phyloP scores from a whole-genome alignment of 92 coral and sea anemone genomes.

The Porites divaricata region DNA sequence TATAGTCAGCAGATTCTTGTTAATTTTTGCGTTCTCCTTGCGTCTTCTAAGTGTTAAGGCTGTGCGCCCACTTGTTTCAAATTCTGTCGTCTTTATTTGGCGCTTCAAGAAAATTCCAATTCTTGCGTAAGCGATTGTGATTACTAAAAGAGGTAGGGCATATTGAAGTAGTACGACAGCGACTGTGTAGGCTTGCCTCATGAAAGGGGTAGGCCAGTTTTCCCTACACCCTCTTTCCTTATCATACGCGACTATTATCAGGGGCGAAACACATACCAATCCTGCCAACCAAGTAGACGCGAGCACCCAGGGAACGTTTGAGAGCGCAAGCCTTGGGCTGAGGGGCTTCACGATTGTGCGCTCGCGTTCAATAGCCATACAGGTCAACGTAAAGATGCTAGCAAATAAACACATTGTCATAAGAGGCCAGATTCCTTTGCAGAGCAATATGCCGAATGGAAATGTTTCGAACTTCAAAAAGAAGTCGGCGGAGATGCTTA shows the following conservation, averaged over 20 bases:
- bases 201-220: slow-evolving; percentile 65
- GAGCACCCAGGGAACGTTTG: slow-evolving; percentile 28
- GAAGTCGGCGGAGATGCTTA: slow-evolving; percentile 79
- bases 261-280: slow-evolving; percentile 67
- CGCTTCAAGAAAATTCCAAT: slow-evolving; percentile 57
- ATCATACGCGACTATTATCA: slow-evolving; percentile 68
- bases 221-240: slow-evolving; percentile 62
- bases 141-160: slow-evolving; percentile 64
- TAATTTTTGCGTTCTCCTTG: slow-evolving; percentile 66
- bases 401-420: slow-evolving; percentile 79
- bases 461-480: slow-evolving; percentile 56
- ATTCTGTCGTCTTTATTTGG: slow-evolving; percentile 36
- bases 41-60: slow-evolving; percentile 25
- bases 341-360: slow-evolving; percentile 73
- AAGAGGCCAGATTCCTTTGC: slow-evolving; percentile 85
- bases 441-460: slow-evolving; percentile 61
- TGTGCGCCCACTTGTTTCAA: not conserved
- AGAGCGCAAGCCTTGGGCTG: slow-evolving; percentile 57
- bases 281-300: slow-evolving; percentile 69
- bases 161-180: slow-evolving; percentile 68
- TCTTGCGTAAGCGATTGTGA: slow-evolving; percentile 75
- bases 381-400: slow-evolving; percentile 79
- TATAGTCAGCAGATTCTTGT: slow-evolving; percentile 67
- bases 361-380: slow-evolving; percentile 82
- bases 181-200: slow-evolving; percentile 71